A percentile compares a stretch with the other conserved stretches of the same genome.
Conservation (phyloP, 2,888 invertebrate species). For the Nysson spinosus region DNA sequence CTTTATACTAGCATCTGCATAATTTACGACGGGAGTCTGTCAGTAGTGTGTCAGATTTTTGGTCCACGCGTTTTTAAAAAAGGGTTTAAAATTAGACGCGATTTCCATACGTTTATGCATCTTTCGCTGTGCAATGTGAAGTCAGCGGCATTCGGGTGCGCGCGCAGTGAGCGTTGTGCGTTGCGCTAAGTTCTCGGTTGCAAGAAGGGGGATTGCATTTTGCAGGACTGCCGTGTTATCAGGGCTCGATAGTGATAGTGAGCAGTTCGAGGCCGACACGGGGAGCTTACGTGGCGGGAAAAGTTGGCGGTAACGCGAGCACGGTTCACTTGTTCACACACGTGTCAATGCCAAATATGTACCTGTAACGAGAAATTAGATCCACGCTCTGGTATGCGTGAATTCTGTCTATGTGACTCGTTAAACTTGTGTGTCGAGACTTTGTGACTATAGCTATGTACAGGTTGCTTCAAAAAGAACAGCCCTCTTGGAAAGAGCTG, state of each 20-base stretch:
- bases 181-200: constrained; percentile 10
- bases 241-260: constrained; percentile 47
- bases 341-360: constrained; percentile 62
- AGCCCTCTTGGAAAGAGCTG: too few relatives aligned
- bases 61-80: constrained; percentile 19
- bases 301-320: constrained; percentile 32
- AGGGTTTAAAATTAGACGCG: too few relatives aligned
- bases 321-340: constrained; percentile 53
- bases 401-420: constrained; percentile 1
- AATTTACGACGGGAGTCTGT: too few relatives aligned
- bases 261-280: constrained; percentile 45
- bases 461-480: too few relatives aligned
- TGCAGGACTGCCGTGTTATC: constrained; percentile 53
- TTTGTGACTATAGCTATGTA: too few relatives aligned
- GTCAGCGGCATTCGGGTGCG: background rate
- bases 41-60: too few relatives aligned
- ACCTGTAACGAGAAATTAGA: constrained; percentile 47
- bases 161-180: constrained; percentile 1
- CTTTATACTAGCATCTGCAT: too few relatives aligned
- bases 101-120: too few relatives aligned
- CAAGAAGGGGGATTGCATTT: constrained; percentile 44
- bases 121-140: too few relatives aligned
- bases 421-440: too few relatives aligned
- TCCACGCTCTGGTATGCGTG: constrained; percentile 9
- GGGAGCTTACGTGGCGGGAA: constrained; percentile 59